Base-by-base conservation (phyloP, 2,888 invertebrate genomes). In the Eupithecia subumbrata region DNA sequence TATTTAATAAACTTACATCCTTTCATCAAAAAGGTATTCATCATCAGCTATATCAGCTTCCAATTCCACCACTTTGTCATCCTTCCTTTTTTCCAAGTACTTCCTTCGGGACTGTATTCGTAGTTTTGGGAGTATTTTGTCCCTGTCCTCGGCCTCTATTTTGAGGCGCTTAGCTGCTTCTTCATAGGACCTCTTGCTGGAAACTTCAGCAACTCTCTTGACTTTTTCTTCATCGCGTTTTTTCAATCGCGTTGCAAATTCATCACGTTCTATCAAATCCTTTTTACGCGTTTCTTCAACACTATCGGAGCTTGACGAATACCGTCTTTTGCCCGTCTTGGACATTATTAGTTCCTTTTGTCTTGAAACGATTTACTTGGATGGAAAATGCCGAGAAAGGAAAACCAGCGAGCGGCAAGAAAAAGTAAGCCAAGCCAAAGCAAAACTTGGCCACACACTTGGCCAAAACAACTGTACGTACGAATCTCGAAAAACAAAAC, bases 11-110 rank as follows among this genome's bases (percentile, higher is more conserved):
- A 95, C 97, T 96, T 96, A 98, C 97, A 97, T 96, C 87, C 97
- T 96, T 80, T 98, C 98, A 73, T 97, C 97, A 91, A 99, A 99
- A 0, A 99, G 95, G 88, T 98, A 98, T 91, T 99, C 99, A 94
- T 99, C 99, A 91, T 99, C 99, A 69, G 96, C 95, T 76, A 99
- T 98, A 87, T 99, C 99, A 9, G 97, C 98, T 92, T 99, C 99
- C 71, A 99, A 93, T 89, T 99, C 99, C 14, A 97, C 96, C 52
- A 99, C 96, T 94, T 99, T 99, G 87, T 99, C 99, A 76, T 97
- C 98, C 91, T 99, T 99, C 68, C 99, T 96, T 90, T 99, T 99
- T 87, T 98, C 98, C 83, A 99, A 95, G 90, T 99, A 99, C 86
- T 98, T 97, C 69, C 99, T 95, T 40, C 99, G 96, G 0, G 99